A percentile compares a stretch with the other conserved stretches of the same genome.
Conservation (phyloP, 2,888 invertebrate genomes). For the Erebia aethiops region DNA sequence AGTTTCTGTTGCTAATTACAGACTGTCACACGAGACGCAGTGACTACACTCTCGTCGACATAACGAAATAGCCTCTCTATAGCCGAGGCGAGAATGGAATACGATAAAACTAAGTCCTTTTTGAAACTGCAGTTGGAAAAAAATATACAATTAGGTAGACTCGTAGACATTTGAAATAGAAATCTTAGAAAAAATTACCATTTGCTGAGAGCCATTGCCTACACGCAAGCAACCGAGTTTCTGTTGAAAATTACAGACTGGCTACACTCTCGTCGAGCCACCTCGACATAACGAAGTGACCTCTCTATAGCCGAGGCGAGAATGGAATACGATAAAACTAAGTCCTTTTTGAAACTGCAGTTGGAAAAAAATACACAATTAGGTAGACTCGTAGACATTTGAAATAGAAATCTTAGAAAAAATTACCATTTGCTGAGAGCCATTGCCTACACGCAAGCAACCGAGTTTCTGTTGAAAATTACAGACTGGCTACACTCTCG, state of each 20-base stretch:
- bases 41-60: conserved; percentile 4
- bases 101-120: neutral
- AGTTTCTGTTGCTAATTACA: conserved; percentile 10
- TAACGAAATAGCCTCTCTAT: neutral
- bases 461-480: conserved; percentile 8
- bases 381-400: too few relatives aligned
- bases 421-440: neutral
- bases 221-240: conserved; percentile 8
- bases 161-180: too few relatives aligned
- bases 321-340: neutral
- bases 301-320: neutral
- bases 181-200: neutral
- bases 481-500: conserved; percentile 4
- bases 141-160: too few relatives aligned
- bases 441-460: conserved; percentile 9
- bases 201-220: conserved; percentile 7
- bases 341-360: neutral
- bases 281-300: neutral
- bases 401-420: too few relatives aligned
- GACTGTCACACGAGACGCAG: neutral
- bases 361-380: too few relatives aligned
- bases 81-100: neutral
- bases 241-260: conserved; percentile 1
- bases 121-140: neutral
- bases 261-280: conserved; percentile 12